phyloP scores from a whole-genome alignment of 2,113 vertebrate species.

The Morone chrysops region DNA sequence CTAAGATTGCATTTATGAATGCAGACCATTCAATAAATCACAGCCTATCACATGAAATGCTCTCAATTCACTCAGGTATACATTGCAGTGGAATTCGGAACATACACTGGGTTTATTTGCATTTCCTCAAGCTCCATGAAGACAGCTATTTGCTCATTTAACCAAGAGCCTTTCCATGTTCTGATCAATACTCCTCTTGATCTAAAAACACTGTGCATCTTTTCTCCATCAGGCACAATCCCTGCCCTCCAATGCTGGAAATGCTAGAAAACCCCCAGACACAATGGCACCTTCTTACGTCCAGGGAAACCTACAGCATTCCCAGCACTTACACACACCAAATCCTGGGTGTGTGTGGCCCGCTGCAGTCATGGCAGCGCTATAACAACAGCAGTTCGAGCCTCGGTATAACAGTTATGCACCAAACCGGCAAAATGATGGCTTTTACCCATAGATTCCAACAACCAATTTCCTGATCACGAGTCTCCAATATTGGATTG shows the following conservation, averaged over 20 bases:
- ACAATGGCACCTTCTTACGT: slow-evolving; percentile 24
- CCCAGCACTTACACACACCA: slow-evolving; percentile 3
- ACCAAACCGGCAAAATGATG: slow-evolving; percentile 5
- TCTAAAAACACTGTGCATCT: neutral
- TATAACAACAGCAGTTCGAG: neutral
- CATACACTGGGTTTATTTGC: neutral
- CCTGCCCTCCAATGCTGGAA: neutral
- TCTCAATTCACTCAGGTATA: no score
- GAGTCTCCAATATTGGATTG: neutral
- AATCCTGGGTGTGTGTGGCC: slow-evolving; percentile 54
- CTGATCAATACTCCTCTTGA: no score
- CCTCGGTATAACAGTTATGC: neutral
- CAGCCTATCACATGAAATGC: neutral
- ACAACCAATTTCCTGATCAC: neutral
- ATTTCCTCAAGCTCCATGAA: neutral
- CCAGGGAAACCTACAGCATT: slow-evolving; percentile 1
- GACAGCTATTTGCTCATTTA: neutral
- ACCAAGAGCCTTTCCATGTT: neutral
- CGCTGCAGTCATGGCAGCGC: slow-evolving; percentile 38
- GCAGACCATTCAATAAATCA: neutral
- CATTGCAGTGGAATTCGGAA: neutral
- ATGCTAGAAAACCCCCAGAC: slow-evolving; percentile 21
- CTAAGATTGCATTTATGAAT: neutral
- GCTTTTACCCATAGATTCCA: neutral
- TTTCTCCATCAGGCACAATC: neutral